These are phyloP conservation scores for Sphaerophoria rueppellii DNA, from an alignment of 2,888 invertebrate species.

Conservation along the genomic window DNA sequence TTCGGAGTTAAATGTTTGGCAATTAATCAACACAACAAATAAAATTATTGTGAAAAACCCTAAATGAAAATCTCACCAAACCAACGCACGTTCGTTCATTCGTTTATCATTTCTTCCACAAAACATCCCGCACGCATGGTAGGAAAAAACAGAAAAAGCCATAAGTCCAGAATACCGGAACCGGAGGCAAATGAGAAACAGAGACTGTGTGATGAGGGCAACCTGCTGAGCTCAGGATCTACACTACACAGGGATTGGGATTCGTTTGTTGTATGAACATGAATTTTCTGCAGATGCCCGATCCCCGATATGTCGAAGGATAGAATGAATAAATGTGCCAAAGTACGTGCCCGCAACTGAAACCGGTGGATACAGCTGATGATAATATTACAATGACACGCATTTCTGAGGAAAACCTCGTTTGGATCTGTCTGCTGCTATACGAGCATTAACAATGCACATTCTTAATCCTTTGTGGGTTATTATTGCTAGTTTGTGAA, in stretches of 20 bases:
- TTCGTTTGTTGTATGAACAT: constrained; percentile 14
- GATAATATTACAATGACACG: constrained; percentile 52
- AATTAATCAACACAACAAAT: constrained; percentile 71
- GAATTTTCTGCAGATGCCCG: constrained; percentile 68
- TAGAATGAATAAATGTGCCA: constrained; percentile 61
- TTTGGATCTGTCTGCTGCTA: not conserved
- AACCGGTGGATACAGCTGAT: constrained; percentile 66
- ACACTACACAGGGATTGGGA: not conserved
- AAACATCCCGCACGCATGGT: constrained; percentile 48
- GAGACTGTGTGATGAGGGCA: constrained; percentile 19
- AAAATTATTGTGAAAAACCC: constrained; percentile 49
- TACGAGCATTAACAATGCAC: constrained; percentile 59
- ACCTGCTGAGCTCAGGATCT: constrained; percentile 62
- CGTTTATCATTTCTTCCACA: constrained; percentile 11
- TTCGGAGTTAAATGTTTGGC: constrained; percentile 58
- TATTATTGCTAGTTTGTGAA: constrained; percentile 23
- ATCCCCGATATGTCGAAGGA: constrained; percentile 12
- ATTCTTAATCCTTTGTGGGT: constrained; percentile 56
- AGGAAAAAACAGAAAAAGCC: constrained; percentile 22
- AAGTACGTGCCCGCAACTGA: constrained; percentile 66
- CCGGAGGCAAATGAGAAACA: not conserved
- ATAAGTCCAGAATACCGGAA: constrained; percentile 8
- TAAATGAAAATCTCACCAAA: constrained; percentile 48
- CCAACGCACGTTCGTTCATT: constrained; percentile 33
- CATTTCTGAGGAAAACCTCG: constrained; percentile 37